Base-by-base conservation (phyloP, 2,888 invertebrate genomes). In the Lochmaea crataegi region DNA sequence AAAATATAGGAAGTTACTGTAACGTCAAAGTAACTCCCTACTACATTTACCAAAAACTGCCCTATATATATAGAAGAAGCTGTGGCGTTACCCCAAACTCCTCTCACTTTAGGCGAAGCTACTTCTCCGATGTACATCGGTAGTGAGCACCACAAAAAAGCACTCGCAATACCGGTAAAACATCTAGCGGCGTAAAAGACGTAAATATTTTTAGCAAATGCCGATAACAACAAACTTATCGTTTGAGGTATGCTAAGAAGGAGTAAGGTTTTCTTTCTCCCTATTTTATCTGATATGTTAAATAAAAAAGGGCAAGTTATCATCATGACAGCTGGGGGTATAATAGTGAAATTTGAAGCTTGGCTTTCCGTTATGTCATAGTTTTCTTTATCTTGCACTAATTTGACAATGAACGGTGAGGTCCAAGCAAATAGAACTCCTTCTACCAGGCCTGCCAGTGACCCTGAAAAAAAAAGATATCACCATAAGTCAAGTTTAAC, bases 1-100 rank as follows among this genome's bases (percentile, higher is more conserved):
- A 90, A 90, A 83, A 90, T 88, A 68, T 86, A 86, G 71, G 90
- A 90, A 77, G 90, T 85, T 42, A 12, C 16, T 1, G 11, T 0
- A 11, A 66, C 38, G 18, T 76, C 12, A 65, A 73, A 57, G 74
- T 82, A 56, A 76, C 68, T 69, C 9, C 73, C 73, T 12, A 70
- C 38, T 18, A 73, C 22, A 26, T 73, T 69, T 6, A 73, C 61
- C 0, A 60, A 1, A 42, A 69, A 66, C 18, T 73, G 65, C 12
- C 73, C 73, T 1, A 56, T 12, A 12, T 56, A 69, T 2, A 53
- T 53, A 1, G 65, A 53, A 18, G 53, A 61, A n/a, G 73, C 22
- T 12, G 66, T 12, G 10, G 38, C 41, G 41, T 73, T 73, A n/a
- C 73, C 73, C 73, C 73, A 73, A 4, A 51, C 64, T 7, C 69